These are phyloP conservation scores for Liolophura sinensis DNA, from an alignment of 1,140 invertebrate genomes.

Conservation along the genomic window DNA sequence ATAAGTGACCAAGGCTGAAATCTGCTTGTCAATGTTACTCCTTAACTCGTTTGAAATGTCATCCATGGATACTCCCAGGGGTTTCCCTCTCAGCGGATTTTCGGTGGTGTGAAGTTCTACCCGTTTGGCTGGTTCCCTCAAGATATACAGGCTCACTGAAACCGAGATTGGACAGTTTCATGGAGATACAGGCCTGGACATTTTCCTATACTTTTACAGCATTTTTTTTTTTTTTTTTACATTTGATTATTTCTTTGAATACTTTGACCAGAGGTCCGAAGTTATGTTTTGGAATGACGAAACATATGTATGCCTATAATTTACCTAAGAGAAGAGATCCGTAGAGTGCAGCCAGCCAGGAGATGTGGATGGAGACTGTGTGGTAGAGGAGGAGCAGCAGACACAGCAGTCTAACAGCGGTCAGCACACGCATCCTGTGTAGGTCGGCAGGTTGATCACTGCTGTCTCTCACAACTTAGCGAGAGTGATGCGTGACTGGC, in stretches of 20 bases:
- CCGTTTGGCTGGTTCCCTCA: constrained; percentile 5
- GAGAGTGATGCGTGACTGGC: no score
- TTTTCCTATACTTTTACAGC: no score
- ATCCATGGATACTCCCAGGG: constrained; percentile 20
- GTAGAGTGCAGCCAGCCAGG: constrained; percentile 7
- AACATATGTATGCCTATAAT: constrained; percentile 5
- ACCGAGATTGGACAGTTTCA: constrained; percentile 7
- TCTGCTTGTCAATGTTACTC: constrained; percentile 13
- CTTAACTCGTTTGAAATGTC: constrained; percentile 18
- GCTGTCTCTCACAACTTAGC: no score
- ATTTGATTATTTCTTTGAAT: constrained; percentile 3
- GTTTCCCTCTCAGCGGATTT: constrained; percentile 23
- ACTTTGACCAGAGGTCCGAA: constrained; percentile 6
- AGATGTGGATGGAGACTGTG: constrained; percentile 14
- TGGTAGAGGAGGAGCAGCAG: constrained; percentile 13
- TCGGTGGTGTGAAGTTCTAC: constrained; percentile 1
- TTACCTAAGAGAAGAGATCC: constrained; percentile 27
- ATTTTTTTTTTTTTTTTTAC: background rate
- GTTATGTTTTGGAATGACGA: background rate
- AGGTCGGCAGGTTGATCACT: no score
- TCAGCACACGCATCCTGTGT: no score
- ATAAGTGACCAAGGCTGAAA: constrained; percentile 35
- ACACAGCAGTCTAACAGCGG: constrained; percentile 5
- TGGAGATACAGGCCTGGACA: background rate
- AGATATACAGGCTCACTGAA: constrained; percentile 11